Evolutionary conservation across 2,888 invertebrate genomes (phyloP).

Genomic region (Ischnura elegans): DNA sequence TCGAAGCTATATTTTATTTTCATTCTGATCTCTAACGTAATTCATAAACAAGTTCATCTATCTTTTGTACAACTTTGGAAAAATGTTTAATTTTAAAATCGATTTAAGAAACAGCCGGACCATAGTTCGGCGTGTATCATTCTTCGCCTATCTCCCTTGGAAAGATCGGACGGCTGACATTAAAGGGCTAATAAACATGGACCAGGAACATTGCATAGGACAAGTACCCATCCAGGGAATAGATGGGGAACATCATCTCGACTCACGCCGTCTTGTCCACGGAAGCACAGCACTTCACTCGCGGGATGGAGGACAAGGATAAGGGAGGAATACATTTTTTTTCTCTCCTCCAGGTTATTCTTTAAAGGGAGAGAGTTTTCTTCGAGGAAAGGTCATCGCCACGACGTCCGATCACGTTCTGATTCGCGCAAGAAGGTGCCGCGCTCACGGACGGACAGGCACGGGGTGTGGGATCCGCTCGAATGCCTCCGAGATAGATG

Average conservation of each 20-base stretch:
- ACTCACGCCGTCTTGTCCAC: not conserved
- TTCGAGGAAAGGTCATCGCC: constrained; percentile 8
- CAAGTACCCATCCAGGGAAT: not conserved
- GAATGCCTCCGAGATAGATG: constrained; percentile 20
- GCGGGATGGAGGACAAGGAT: not conserved
- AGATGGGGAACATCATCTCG: not conserved
- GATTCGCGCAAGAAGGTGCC: constrained; percentile 14
- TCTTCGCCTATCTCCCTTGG: too few species aligned
- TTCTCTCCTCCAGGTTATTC: not conserved
- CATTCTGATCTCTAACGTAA: too few species aligned
- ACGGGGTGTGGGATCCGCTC: constrained; percentile 26
- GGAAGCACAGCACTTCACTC: not conserved
- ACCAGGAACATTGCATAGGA: too few species aligned
- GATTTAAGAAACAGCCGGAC: too few species aligned
- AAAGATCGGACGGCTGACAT: too few species aligned
- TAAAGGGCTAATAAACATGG: too few species aligned
- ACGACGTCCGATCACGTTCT: constrained; percentile 35
- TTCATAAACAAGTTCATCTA: too few species aligned
- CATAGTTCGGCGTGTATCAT: too few species aligned
- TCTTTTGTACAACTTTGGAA: too few species aligned
- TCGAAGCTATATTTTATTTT: too few species aligned
- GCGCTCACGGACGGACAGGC: constrained; percentile 33
- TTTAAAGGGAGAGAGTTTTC: not conserved
- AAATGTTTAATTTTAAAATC: too few species aligned
- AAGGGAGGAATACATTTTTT: not conserved